Conservation (phyloP, 2,113 vertebrate genomes). For the Jaculus jaculus region DNA sequence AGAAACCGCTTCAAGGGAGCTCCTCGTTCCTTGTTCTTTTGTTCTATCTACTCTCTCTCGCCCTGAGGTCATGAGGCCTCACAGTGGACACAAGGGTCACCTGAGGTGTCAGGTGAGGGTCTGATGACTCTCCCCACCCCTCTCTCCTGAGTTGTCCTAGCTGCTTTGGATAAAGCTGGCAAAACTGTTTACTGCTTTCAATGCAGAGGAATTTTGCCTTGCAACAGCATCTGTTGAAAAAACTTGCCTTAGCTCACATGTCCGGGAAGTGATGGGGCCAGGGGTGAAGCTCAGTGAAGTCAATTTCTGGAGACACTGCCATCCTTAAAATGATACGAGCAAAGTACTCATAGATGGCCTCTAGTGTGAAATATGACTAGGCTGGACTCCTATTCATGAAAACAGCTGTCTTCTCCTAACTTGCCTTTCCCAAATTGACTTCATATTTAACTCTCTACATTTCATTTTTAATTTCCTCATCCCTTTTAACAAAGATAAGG, state of each 20-base stretch:
- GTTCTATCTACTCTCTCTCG: no score
- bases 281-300: background rate
- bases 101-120: no score
- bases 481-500: conserved; percentile 34
- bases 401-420: background rate
- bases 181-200: no score
- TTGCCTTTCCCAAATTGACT: conserved; percentile 1
- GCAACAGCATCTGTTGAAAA: no score
- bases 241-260: background rate
- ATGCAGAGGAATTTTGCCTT: no score
- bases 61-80: no score
- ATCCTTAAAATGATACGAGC: background rate
- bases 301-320: background rate
- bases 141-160: no score
- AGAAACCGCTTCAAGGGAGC: no score
- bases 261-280: background rate
- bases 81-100: no score
- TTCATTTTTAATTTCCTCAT: conserved; percentile 27
- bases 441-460: background rate
- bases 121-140: no score
- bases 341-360: background rate
- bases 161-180: no score
- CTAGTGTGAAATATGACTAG: background rate
- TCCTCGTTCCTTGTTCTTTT: no score
- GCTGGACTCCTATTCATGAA: conserved; percentile 16